phyloP scores from a whole-genome alignment of 2,888 invertebrate genomes.

The Palloptera scutellata region DNA sequence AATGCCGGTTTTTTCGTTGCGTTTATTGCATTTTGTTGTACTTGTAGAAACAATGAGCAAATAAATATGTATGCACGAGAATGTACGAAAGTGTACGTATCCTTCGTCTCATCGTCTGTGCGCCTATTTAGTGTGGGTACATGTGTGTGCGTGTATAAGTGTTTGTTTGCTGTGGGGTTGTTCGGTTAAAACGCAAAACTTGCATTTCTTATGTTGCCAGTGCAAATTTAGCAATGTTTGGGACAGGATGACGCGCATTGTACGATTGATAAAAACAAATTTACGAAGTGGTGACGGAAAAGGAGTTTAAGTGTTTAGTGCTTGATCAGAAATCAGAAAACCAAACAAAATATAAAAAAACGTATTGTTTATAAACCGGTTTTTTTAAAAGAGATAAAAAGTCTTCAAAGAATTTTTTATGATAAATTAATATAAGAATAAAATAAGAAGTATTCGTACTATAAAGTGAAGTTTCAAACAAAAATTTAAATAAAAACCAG shows the following conservation, averaged over 20 bases:
- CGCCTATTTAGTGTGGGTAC: too few relatives aligned
- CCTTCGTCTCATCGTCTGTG: too few relatives aligned
- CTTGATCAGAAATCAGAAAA: neutral
- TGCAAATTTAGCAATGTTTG: conserved; percentile 24
- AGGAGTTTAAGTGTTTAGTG: neutral
- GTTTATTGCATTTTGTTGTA: neutral
- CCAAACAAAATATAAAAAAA: neutral
- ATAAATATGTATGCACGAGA: too few relatives aligned
- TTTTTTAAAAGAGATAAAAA: neutral
- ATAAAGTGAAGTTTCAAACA: too few relatives aligned
- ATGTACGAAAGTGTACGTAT: too few relatives aligned
- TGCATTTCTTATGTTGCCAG: conserved; percentile 22
- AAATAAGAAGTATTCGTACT: too few relatives aligned
- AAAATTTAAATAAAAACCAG: neutral
- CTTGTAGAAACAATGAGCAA: too few relatives aligned
- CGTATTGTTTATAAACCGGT: neutral
- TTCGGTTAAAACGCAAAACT: conserved; percentile 27
- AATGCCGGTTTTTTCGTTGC: conserved; percentile 16
- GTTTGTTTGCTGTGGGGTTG: conserved; percentile 19
- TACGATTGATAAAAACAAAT: neutral
- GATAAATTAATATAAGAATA: too few relatives aligned
- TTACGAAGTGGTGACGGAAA: conserved; percentile 18
- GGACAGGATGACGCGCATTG: conserved; percentile 6
- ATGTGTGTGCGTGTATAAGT: too few relatives aligned
- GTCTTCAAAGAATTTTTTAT: too few relatives aligned